These are phyloP conservation scores for Hyppa rectilinea DNA, from an alignment of 2,888 invertebrate genomes.

Conservation along the genomic window DNA sequence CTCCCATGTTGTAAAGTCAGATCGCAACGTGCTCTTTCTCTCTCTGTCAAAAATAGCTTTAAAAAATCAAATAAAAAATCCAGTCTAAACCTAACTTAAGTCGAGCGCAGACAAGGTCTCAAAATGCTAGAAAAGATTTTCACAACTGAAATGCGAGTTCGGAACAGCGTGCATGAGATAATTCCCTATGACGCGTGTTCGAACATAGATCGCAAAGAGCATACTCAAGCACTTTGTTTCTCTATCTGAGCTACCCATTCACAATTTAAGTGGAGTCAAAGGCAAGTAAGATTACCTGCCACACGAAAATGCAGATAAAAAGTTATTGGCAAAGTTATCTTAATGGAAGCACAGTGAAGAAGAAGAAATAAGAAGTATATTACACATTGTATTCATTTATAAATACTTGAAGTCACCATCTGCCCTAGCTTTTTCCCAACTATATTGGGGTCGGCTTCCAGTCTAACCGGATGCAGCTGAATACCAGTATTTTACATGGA, in stretches of 20 bases:
- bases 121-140: not conserved
- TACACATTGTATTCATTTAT: not conserved
- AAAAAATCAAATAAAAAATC: too few relatives aligned
- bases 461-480: too few relatives aligned
- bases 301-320: not conserved
- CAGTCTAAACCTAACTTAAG: not conserved
- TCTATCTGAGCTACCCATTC: not conserved
- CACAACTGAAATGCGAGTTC: not conserved
- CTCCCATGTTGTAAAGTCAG: too few relatives aligned
- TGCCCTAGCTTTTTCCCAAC: too few relatives aligned
- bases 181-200: too few relatives aligned
- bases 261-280: not conserved
- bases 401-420: not conserved
- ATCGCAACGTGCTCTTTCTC: too few relatives aligned
- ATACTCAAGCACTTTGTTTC: not conserved
- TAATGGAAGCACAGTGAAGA: slow-evolving; percentile 12
- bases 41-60: too few relatives aligned
- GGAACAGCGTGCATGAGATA: not conserved
- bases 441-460: too few relatives aligned
- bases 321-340: slow-evolving; percentile 19
- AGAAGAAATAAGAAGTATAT: slow-evolving; percentile 12
- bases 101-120: too few relatives aligned
- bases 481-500: too few relatives aligned
- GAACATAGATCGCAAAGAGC: not conserved
- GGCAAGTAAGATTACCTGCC: not conserved